Percentiles rank a stretch among this genome's conserved stretches.
Conservation (phyloP, 2,888 invertebrate species). For the Listrodromus nycthemerus region DNA sequence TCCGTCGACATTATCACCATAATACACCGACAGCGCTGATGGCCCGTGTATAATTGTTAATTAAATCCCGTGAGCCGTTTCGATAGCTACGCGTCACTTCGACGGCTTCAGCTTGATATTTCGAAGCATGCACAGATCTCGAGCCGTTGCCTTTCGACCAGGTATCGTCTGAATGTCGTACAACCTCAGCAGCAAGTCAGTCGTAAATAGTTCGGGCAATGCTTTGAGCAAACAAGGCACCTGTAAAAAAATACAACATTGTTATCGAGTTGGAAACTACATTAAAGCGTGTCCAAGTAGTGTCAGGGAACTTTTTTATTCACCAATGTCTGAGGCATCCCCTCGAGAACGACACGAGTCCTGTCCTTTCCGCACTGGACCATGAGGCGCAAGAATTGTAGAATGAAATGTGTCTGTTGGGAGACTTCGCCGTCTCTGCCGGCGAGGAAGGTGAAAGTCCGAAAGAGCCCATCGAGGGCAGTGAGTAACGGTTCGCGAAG, state of each 20-base stretch:
- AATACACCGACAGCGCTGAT: background rate
- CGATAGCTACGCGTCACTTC: conserved; percentile 72
- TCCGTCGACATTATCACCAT: conserved; percentile 12
- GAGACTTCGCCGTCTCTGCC: conserved; percentile 91
- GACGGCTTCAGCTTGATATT: conserved; percentile 90
- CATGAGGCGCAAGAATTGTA: conserved; percentile 90
- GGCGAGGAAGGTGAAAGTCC: conserved; percentile 89
- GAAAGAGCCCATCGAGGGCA: conserved; percentile 89
- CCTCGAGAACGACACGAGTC: conserved; percentile 89
- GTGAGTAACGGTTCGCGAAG: conserved; percentile 88
- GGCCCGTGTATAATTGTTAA: background rate
- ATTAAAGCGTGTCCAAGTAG: background rate
- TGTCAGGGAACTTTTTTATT: conserved; percentile 10
- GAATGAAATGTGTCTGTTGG: conserved; percentile 93
- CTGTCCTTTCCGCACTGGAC: conserved; percentile 92
- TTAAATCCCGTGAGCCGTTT: background rate
- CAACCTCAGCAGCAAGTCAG: conserved; percentile 90
- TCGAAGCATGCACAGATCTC: conserved; percentile 93
- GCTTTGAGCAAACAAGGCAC: conserved; percentile 93
- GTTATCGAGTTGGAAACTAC: background rate
- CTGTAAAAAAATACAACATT: conserved; percentile 73
- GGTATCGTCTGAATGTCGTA: conserved; percentile 91
- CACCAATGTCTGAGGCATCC: conserved; percentile 90
- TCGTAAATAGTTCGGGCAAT: conserved; percentile 91
- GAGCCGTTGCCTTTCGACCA: conserved; percentile 94